phyloP scores from a whole-genome alignment of 2,797 vertebrate genomes.

The Luscinia megarhynchos region DNA sequence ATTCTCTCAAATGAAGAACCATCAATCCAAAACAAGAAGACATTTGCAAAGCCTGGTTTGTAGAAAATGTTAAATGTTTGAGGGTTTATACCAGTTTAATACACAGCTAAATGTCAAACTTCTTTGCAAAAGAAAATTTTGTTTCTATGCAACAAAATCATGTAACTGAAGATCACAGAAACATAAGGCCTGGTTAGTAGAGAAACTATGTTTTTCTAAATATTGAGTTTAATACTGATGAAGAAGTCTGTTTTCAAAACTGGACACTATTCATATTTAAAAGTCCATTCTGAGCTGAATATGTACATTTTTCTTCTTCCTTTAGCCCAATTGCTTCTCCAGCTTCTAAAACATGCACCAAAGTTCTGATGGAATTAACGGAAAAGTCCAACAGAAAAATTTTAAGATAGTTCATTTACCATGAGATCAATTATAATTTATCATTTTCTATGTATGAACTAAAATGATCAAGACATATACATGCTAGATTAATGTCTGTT shows the following conservation, averaged over 20 bases:
- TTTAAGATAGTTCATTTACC: not conserved
- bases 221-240: not conserved
- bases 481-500: not conserved
- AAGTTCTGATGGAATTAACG: not conserved
- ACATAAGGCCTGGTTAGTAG: not conserved
- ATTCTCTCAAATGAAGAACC: slow-evolving; percentile 19
- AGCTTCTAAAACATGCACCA: not conserved
- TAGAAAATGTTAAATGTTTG: slow-evolving; percentile 30
- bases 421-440: not conserved
- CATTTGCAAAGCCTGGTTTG: not conserved
- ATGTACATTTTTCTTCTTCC: not conserved
- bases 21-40: slow-evolving; percentile 14
- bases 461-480: not conserved
- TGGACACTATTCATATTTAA: not conserved
- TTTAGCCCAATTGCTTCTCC: not conserved
- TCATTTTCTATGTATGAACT: not conserved
- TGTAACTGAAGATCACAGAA: not conserved
- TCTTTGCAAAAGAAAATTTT: not conserved
- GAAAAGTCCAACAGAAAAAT: not conserved
- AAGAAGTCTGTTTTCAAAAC: not conserved
- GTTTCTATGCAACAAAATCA: not conserved
- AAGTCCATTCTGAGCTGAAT: not conserved
- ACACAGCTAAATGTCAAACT: slow-evolving; percentile 8
- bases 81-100: slow-evolving; percentile 1
- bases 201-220: not conserved